A percentile compares a stretch with the other conserved stretches of the same genome.
Conservation (phyloP, 1,140 invertebrate species). For the Probaryconus sp. region DNA sequence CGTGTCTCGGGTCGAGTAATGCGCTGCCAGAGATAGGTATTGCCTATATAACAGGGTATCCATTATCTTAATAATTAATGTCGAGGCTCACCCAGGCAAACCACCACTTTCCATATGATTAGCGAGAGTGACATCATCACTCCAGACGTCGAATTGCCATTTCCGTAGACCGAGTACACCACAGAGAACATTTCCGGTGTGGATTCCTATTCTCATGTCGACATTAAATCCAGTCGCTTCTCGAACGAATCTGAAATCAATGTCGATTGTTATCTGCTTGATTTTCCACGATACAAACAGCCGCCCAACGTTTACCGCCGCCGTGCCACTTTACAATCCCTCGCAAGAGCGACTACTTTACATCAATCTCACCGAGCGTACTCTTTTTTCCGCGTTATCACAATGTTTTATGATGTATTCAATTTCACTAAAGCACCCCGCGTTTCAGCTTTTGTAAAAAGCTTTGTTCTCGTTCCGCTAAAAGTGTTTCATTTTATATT, state of each 20-base stretch:
- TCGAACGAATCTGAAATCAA: slow-evolving; percentile 85
- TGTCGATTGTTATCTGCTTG: slow-evolving; percentile 38
- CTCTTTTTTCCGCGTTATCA: too few relatives aligned
- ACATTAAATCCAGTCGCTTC: slow-evolving; percentile 93
- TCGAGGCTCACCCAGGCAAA: slow-evolving; percentile 88
- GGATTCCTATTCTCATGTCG: slow-evolving; percentile 97
- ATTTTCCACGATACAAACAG: background rate
- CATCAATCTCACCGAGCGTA: too few relatives aligned
- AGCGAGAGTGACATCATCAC: slow-evolving; percentile 97
- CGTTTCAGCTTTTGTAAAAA: too few relatives aligned
- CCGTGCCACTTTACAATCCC: background rate
- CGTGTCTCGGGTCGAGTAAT: background rate
- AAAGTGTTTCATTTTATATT: too few relatives aligned
- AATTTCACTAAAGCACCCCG: too few relatives aligned
- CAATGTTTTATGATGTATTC: too few relatives aligned
- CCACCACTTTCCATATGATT: slow-evolving; percentile 99
- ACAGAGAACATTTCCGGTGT: slow-evolving; percentile 95
- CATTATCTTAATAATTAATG: slow-evolving; percentile 40
- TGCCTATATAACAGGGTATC: background rate
- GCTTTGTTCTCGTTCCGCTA: too few relatives aligned
- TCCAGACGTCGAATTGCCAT: slow-evolving; percentile 99
- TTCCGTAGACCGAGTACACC: slow-evolving; percentile 97
- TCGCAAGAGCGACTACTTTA: background rate
- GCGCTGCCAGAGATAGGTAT: background rate
- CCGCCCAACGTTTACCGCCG: too few relatives aligned